A percentile compares a stretch with the other conserved stretches of the same genome.
phyloP scores from a whole-genome alignment of 2,113 vertebrate species.

The Atrichornis clamosus region DNA sequence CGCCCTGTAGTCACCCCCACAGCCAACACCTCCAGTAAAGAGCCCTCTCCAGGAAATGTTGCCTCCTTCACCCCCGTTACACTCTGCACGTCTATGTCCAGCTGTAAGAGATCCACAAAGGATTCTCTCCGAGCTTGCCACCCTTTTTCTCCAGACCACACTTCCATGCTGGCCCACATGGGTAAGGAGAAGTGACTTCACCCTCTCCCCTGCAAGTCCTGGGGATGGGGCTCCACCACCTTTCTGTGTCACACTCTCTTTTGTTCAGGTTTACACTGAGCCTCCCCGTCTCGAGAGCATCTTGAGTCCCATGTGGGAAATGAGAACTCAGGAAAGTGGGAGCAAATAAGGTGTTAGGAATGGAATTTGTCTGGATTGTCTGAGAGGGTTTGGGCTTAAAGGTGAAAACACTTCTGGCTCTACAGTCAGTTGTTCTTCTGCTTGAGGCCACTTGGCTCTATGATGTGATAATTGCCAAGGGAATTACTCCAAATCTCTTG shows the following conservation, averaged over 20 bases:
- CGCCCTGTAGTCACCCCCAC: background rate
- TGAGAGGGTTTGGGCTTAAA: background rate
- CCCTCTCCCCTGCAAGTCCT: too few species aligned
- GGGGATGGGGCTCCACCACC: background rate
- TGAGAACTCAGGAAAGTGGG: background rate
- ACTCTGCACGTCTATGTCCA: accelerated
- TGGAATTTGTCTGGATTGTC: background rate
- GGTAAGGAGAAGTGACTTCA: background rate
- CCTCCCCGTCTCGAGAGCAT: background rate
- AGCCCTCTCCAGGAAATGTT: background rate
- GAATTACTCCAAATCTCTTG: constrained; percentile 1
- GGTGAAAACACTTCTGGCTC: background rate
- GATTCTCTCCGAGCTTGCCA: background rate
- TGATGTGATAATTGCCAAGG: background rate
- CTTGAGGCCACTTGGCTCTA: constrained; percentile 19
- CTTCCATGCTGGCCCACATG: background rate
- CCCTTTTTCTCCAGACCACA: background rate
- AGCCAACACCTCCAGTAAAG: background rate
- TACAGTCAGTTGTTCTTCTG: background rate
- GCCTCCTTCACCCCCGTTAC: accelerated
- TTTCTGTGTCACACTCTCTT: background rate
- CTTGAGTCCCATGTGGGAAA: background rate
- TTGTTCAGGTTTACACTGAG: background rate
- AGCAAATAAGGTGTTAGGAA: background rate
- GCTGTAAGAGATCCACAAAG: background rate